Evolutionary conservation across 2,888 invertebrate species (phyloP), one percentile per base, ranked within the genome.

Genomic region (Lapara coniferarum): DNA sequence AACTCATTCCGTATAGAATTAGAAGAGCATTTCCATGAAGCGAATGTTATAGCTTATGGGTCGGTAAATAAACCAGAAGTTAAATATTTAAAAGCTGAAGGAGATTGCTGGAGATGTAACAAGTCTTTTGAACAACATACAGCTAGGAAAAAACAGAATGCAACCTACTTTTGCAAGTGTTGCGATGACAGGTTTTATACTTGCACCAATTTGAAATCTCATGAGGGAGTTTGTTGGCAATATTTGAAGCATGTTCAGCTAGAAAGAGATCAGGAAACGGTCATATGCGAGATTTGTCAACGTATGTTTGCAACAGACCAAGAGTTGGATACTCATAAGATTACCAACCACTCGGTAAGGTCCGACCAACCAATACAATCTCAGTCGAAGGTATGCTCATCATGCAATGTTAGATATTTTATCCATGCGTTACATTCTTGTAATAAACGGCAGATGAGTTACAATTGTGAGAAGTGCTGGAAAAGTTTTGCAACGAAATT

Each of bases 101-200:
- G 80, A 0, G 66, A 77, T 0, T 90, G 90, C 25, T 80, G 77
- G 69, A 76, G 76, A 0, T 90, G 90, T 13, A 81, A 81, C 0
- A 74, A 78, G 0, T 63, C 70, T 0, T 81, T 69, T 2, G 30
- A 49, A 0, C 69, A 71, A 14, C 78, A 73, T 12, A 37, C 14
- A 1, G 8, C 37, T 8, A 37, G 66, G 67, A 57, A 53, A 0
- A 59, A 44, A 49, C 3, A 0, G 0, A 0, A 53, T 0, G 49
- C 57, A 6, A 25, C 14, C 0, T 85, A 83, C 49, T 51, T 5
- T 0, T 86, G 85, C 53, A 13, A 10, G 0, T 56, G 69, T 0
- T 87, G 87, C 55, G 4, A 63, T 0, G 68, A 58, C 0, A 46
- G n/a, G 0, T 79, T 80, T 2, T 69, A 55, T 0, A 81, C 79